These are phyloP conservation scores for Diadophis punctatus DNA, from an alignment of 2,113 vertebrate genomes.

Conservation along the genomic window DNA sequence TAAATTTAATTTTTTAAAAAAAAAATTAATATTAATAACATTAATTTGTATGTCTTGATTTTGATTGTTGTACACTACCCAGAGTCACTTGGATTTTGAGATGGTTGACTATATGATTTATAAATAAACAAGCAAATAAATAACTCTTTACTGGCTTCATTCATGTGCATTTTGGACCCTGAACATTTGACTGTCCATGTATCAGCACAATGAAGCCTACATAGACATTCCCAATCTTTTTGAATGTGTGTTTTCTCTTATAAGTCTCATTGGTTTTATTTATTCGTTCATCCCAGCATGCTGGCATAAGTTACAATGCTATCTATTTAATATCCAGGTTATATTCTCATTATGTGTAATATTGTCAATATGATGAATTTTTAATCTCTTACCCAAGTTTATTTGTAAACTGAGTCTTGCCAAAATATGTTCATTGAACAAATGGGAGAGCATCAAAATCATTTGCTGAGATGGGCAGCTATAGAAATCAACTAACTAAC, in stretches of 20 bases:
- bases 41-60: no score
- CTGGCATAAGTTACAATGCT: not conserved
- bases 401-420: not conserved
- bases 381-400: not conserved
- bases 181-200: not conserved
- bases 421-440: not conserved
- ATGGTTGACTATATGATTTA: not conserved
- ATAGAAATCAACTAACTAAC: not conserved
- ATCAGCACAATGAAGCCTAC: not conserved
- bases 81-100: no score
- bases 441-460: not conserved
- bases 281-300: not conserved
- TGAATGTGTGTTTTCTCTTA: not conserved
- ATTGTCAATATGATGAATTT: not conserved
- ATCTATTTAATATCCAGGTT: not conserved
- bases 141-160: not conserved
- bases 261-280: not conserved
- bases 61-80: no score
- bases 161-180: not conserved
- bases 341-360: not conserved
- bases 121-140: not conserved
- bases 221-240: not conserved
- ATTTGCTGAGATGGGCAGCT: no score
- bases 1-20: no score
- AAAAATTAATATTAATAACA: no score